A percentile compares a stretch with the other conserved stretches of the same genome.
Evolutionary conservation across 1,140 invertebrate genomes (phyloP).

Genomic region (Bombyx mandarina): DNA sequence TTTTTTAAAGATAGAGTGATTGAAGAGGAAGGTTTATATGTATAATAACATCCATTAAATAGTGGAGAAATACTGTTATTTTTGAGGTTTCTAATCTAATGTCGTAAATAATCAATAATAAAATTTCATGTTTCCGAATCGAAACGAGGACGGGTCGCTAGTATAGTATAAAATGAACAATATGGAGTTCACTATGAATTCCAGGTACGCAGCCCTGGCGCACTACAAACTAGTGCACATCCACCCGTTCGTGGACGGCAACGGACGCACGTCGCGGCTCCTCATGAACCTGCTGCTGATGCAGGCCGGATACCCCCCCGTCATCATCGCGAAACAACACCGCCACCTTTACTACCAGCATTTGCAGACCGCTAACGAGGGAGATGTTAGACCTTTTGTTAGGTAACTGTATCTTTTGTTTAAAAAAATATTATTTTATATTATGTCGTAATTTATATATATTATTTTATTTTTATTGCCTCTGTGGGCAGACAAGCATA

Average conservation of each 20-base stretch:
- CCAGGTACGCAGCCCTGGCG: constrained; percentile 89
- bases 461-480: no score
- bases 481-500: no score
- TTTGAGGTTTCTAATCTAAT: no score
- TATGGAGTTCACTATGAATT: constrained; percentile 11
- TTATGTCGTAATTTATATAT: no score
- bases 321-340: constrained; percentile 94
- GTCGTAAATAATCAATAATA: no score
- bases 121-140: no score
- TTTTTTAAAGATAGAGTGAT: background rate
- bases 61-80: no score
- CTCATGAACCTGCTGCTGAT: constrained; percentile 98
- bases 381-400: constrained; percentile 93
- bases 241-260: constrained; percentile 94
- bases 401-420: constrained; percentile 50
- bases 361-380: constrained; percentile 91
- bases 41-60: no score
- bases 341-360: constrained; percentile 87
- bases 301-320: constrained; percentile 96
- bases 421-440: no score
- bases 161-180: constrained; percentile 4
- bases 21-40: no score
- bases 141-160: no score
- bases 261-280: constrained; percentile 93
- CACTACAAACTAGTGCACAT: constrained; percentile 98